Evolutionary conservation across 2,797 vertebrate species (phyloP), one percentile per base, ranked within the genome.

Genomic region (Sebastes trivittatus): DNA sequence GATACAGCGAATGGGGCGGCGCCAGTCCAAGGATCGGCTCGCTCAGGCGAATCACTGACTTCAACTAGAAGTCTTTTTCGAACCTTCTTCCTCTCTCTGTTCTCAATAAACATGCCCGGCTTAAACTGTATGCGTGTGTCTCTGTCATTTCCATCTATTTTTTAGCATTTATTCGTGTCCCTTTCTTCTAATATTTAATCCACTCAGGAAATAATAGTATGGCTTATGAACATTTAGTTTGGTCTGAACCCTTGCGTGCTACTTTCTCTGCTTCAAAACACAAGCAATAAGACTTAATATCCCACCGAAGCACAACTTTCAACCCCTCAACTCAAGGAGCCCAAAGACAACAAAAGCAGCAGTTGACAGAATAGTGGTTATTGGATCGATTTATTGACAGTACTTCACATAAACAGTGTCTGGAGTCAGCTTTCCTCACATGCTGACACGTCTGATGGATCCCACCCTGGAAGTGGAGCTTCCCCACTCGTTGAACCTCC

Each of bases 401-500:
- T 18, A 32, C 46, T 27, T 86, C 8, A 73, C 58, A 59, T 60
- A 22, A 34, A 87, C 25, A 67, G n/a, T 9, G 25, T 74, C 18
- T 22, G 23, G n/a, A 60, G 69, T 76, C 34, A 13, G 20, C 6
- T 58, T n/a, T 52, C 5, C 63, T 91, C 42, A 94, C 78, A 89
- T 30, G 10, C 75, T 56, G 60, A 95, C 74, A 0, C 87, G 87
- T 54, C n/a, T 90, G 71, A 95, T 89, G 66, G 93, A 95, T 27
- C 93, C 93, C 81, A 95, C 90, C 14, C 88, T 88, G 4, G 92
- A 56, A 52, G 72, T 93, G 73, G 82, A 65, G 80, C 92, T 88
- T 9, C 93, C 93, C 94, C 94, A 94, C 60, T 94, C 92, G 2
- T 87, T 80, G 6, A 92, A 94, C 52, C 87, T 86, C 81, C 81